Conservation (phyloP, 2,888 invertebrate species). For the Mesorhabditis belari region DNA sequence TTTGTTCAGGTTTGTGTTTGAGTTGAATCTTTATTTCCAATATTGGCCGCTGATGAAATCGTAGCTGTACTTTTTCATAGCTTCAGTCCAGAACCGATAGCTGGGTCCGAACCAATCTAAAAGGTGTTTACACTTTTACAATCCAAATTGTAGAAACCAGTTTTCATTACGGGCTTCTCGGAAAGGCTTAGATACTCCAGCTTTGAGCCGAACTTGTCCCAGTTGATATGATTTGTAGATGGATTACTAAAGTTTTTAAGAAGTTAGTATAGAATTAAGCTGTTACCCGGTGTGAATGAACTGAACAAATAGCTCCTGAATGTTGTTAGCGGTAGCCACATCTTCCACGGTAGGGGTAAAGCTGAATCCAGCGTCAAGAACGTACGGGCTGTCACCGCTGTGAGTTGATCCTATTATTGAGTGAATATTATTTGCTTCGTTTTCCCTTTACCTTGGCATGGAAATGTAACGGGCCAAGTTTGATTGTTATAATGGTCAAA, state of each 20-base stretch:
- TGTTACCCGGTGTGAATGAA: background rate
- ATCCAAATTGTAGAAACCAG: no score
- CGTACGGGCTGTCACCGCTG: background rate
- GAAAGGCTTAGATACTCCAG: no score
- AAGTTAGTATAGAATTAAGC: no score
- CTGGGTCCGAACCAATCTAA: no score
- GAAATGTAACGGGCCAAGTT: background rate
- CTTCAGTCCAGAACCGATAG: no score
- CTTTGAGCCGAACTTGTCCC: no score
- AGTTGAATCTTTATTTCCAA: background rate
- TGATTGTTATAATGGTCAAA: background rate
- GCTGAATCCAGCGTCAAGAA: background rate
- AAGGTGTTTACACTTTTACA: no score
- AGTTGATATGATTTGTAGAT: no score
- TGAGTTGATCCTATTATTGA: background rate
- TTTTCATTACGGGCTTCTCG: no score
- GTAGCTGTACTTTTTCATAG: no score
- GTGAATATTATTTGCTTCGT: no score
- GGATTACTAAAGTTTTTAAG: no score
- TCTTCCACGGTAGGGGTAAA: background rate
- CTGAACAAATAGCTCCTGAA: background rate
- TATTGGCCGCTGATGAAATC: background rate
- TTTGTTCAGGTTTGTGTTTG: constrained; percentile 37
- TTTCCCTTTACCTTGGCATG: background rate
- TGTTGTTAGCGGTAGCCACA: background rate